Base-by-base conservation (phyloP, 2,113 vertebrate species). In the Stictonetta naevosa region DNA sequence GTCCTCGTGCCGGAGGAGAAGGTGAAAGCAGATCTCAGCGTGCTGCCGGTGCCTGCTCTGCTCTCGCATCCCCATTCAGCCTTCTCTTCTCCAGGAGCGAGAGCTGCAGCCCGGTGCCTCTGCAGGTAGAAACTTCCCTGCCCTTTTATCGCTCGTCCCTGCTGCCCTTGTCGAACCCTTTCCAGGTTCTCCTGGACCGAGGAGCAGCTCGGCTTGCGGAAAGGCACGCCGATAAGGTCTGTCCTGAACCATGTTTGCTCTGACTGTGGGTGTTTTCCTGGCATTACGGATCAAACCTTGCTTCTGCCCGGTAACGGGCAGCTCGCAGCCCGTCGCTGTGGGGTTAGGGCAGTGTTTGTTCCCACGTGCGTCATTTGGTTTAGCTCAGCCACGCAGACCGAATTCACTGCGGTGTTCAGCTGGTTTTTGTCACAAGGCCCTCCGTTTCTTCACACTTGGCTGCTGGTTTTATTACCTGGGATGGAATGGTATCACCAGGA, bases 361-460 rank as follows among this genome's bases (percentile, higher is more conserved):
- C 50, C 40, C 17, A 53, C 1, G 0, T 0, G 6, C 0, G 3
- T 67, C 2, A 1, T 29, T 50, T 8, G 15, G 31, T 58, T 86
- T 79, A 42, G n/a, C 38, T 59, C 29, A 42, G 8, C 15, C 52
- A 42, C 33, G 10, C 25, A 31, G 33, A 31, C 62, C 71, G 66
- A 40, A 17, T 10, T 40, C 53, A 17, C 48, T 23, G n/a, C 11
- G 1, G 22, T 10, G 8, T 72, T 80, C 73, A 22, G 9, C 53
- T 76, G 53, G n/a, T 58, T 64, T 93, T 89, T 59, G 48, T 64
- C 21, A 25, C 58, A 8, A 31, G 62, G 29, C 64, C 5, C 2
- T 72, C 16, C 25, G 10, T 18, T 77, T 77, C 71, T 72, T 77
- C 42, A 22, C 52, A 13, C n/a, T 60, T 8, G 6, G 1, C 33